phyloP scores from a whole-genome alignment of 2,888 invertebrate species.

The Eulithis testata region DNA sequence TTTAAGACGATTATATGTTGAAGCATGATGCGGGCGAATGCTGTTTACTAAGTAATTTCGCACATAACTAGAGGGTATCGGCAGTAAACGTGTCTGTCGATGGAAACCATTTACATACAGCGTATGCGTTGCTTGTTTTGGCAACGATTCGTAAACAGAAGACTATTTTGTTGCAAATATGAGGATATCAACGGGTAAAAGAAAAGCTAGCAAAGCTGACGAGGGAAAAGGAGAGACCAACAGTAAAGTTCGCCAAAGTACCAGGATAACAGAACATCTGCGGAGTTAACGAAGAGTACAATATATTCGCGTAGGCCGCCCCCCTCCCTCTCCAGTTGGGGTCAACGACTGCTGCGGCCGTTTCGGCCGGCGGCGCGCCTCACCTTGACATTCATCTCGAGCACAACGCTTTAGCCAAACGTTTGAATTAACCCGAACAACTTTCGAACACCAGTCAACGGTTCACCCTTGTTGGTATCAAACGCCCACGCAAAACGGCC shows the following conservation, averaged over 20 bases:
- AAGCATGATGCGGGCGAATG: not conserved
- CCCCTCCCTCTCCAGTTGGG: slow-evolving; percentile 62
- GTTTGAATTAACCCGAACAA: slow-evolving; percentile 74
- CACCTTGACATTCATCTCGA: slow-evolving; percentile 85
- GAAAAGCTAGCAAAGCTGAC: slow-evolving; percentile 24
- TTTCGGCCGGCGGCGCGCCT: slow-evolving; percentile 82
- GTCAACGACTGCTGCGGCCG: slow-evolving; percentile 80
- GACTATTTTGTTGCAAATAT: slow-evolving; percentile 39
- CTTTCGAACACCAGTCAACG: slow-evolving; percentile 56
- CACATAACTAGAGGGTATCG: slow-evolving; percentile 34
- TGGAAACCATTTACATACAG: slow-evolving; percentile 40
- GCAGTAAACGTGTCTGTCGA: slow-evolving; percentile 50
- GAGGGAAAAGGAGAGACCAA: slow-evolving; percentile 53
- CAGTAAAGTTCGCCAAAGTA: slow-evolving; percentile 62
- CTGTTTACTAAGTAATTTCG: slow-evolving; percentile 22
- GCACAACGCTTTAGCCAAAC: slow-evolving; percentile 76
- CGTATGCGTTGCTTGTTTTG: slow-evolving; percentile 46
- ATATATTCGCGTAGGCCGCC: slow-evolving; percentile 80
- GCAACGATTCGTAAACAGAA: slow-evolving; percentile 56
- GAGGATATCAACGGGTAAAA: not conserved
- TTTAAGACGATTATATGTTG: not conserved
- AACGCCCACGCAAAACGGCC: slow-evolving; percentile 52
- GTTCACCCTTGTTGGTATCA: slow-evolving; percentile 47
- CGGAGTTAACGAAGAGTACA: slow-evolving; percentile 73
- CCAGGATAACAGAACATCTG: slow-evolving; percentile 71